Evolutionary conservation across 2,888 invertebrate genomes (phyloP).

Genomic region (Cyclophora albipunctata): DNA sequence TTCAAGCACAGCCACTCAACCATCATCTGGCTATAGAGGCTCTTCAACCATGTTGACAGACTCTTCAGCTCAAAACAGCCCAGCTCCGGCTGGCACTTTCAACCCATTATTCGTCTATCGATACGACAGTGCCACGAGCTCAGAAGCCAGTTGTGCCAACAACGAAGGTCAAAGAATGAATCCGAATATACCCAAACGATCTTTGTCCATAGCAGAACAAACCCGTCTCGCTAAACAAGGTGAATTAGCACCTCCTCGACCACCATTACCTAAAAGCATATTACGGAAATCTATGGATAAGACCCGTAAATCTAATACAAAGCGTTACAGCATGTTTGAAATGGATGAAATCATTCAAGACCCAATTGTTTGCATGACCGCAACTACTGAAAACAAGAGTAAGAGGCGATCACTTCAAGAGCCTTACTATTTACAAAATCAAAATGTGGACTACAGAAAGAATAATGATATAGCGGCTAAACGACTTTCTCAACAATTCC

Average conservation of each 20-base stretch:
- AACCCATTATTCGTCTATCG: slow-evolving; percentile 88
- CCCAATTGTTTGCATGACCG: slow-evolving; percentile 57
- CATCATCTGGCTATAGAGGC: slow-evolving; percentile 90
- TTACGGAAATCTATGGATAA: slow-evolving; percentile 78
- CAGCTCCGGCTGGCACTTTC: slow-evolving; percentile 74
- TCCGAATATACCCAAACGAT: slow-evolving; percentile 80
- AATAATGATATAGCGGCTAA: slow-evolving; percentile 72
- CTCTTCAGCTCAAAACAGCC: slow-evolving; percentile 82
- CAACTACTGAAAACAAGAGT: slow-evolving; percentile 65
- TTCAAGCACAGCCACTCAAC: slow-evolving; percentile 84
- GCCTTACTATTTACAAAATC: slow-evolving; percentile 78
- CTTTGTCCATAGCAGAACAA: slow-evolving; percentile 77
- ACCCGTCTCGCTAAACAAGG: slow-evolving; percentile 56
- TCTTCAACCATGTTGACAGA: slow-evolving; percentile 88
- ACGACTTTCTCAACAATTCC: slow-evolving; percentile 67
- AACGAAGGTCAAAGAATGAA: slow-evolving; percentile 63
- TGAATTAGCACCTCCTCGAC: slow-evolving; percentile 80
- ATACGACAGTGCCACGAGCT: slow-evolving; percentile 84
- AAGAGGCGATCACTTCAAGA: slow-evolving; percentile 86
- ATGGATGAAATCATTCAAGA: slow-evolving; percentile 77
- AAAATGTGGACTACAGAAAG: slow-evolving; percentile 65
- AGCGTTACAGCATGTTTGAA: slow-evolving; percentile 89
- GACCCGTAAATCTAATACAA: slow-evolving; percentile 68
- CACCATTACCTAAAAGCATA: slow-evolving; percentile 83
- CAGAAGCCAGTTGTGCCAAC: slow-evolving; percentile 82